Conservation (phyloP, 1,140 invertebrate genomes). For the Drosophila elegans region DNA sequence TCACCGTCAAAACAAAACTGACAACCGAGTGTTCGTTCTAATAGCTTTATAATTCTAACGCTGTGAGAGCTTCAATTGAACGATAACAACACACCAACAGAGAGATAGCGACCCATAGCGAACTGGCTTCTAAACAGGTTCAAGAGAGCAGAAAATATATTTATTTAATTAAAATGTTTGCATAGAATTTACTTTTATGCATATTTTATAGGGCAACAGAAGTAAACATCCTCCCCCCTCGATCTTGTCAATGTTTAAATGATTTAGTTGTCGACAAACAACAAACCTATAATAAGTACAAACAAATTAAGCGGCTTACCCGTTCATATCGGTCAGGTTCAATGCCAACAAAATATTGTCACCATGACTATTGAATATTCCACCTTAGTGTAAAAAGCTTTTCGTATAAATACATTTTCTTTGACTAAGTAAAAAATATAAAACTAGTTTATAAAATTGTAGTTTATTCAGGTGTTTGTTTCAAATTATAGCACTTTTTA, state of each 20-base stretch:
- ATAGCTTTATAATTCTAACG: constrained; percentile 9
- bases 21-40: not conserved
- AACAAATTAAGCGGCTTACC: not conserved
- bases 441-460: no score
- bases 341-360: constrained; percentile 18
- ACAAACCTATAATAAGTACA: not conserved
- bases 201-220: not conserved
- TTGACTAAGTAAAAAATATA: no score
- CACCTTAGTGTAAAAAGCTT: no score
- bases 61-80: constrained; percentile 26
- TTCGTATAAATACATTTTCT: no score
- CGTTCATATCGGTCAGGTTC: constrained; percentile 17
- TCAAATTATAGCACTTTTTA: not conserved
- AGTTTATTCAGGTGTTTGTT: no score
- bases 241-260: not conserved
- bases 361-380: constrained; percentile 5
- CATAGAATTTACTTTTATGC: no score
- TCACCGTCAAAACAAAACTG: constrained; percentile 29
- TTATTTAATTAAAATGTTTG: not conserved
- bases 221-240: not conserved
- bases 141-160: constrained; percentile 7
- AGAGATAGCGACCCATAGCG: constrained; percentile 12
- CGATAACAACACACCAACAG: constrained; percentile 12
- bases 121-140: constrained; percentile 13
- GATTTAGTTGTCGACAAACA: constrained; percentile 3